Base-by-base conservation (phyloP, 2,113 vertebrate species). In the Montifringilla adamsi region DNA sequence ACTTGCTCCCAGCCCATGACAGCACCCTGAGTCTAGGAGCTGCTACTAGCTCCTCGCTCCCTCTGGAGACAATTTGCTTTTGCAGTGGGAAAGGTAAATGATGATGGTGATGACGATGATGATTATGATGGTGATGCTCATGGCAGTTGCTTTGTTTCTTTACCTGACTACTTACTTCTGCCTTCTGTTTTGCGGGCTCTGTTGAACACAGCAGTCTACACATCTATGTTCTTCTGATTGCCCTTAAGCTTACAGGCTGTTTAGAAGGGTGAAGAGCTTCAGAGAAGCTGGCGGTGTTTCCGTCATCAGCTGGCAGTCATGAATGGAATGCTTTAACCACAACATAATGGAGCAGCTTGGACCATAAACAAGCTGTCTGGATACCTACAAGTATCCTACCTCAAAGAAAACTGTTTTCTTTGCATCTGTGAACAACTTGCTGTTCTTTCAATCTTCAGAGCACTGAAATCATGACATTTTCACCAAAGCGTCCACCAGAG, bases 151-250 rank as follows among this genome's bases (percentile, higher is more conserved):
- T 78, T 56, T 66, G 60, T 60, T 60, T 52, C 46, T 62, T 75
- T 4, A 5, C 11, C 26, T 39, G 26, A 6, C 52, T 62, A 46
- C 23, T 84, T 35, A 33, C n/a, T 80, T 46, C 17, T 28, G 37
- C 67, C 26, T 46, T 43, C 41, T 75, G 31, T 63, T 73, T 66
- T 56, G 23, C 56, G 86, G 50, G 41, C 49, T 33, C 12, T 30
- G 28, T 55, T 24, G 30, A 74, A 24, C 33, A 24, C 35, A 28
- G 23, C 13, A 33, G 43, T 47, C 41, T 49, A 35, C 35, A 31
- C 4, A 1, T 2, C 21, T 53, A 1, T 37, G 15, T 50, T 63
- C 31, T 59, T 77, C 33, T 1, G 1, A 20, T 5, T 66, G 59
- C 9, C 41, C 23, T 56, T 37, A 43, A 74, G 55, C 17, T 77